Evolutionary conservation across 2,113 vertebrate species (phyloP).

Genomic region (Grammomys dolichurus): DNA sequence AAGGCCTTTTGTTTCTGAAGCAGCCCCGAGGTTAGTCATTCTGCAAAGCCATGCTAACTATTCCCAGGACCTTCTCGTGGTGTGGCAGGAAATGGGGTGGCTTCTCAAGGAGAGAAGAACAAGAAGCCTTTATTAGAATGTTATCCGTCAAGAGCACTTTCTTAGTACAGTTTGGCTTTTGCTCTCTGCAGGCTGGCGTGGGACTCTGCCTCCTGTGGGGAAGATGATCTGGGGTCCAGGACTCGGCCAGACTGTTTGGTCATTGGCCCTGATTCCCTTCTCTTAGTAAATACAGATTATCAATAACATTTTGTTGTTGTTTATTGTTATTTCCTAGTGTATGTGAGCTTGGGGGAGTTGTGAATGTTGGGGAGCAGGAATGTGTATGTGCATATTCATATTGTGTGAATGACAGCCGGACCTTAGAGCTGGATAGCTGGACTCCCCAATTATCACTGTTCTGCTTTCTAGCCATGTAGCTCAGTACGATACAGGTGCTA

Average conservation of each 20-base stretch:
- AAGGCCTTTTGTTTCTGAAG: slow-evolving; percentile 61
- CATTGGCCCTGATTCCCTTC: not conserved
- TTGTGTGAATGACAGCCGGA: not conserved
- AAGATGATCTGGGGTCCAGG: not conserved
- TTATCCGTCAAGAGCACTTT: slow-evolving; percentile 38
- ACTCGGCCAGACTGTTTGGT: not conserved
- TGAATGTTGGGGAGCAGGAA: not conserved
- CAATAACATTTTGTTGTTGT: not conserved
- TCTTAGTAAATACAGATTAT: not conserved
- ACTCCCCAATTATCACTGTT: not conserved
- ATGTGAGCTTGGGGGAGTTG: not conserved
- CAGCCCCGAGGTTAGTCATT: slow-evolving; percentile 32
- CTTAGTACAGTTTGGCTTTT: slow-evolving; percentile 48
- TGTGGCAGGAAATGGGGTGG: slow-evolving; percentile 56
- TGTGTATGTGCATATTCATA: not conserved
- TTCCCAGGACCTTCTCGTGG: slow-evolving; percentile 65
- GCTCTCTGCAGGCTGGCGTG: not conserved
- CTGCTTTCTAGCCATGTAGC: not conserved
- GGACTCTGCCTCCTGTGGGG: not conserved
- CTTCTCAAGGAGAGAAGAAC: slow-evolving; percentile 60
- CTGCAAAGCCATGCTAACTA: slow-evolving; percentile 47
- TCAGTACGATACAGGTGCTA: not conserved
- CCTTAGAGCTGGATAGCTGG: not conserved
- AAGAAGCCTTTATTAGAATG: slow-evolving; percentile 70
- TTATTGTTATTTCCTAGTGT: not conserved